Evolutionary conservation across 1,140 invertebrate species (phyloP).

Genomic region (Nephila pilipes): DNA sequence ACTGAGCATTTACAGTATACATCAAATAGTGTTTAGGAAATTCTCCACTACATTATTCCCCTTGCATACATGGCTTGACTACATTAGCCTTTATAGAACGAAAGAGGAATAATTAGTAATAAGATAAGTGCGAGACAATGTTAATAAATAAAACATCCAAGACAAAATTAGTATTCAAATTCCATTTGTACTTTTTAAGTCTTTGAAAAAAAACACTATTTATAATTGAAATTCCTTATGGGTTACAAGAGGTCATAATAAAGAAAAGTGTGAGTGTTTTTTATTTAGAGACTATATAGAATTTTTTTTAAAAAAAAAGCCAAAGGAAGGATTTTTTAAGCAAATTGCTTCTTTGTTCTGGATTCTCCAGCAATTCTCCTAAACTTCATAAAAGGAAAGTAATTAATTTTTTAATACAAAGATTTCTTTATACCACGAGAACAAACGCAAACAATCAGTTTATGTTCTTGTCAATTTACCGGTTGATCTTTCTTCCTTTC

Average conservation of each 20-base stretch:
- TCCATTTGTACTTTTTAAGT: neutral
- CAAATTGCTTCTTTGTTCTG: conserved; percentile 47
- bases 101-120: neutral
- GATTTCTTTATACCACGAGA: conserved; percentile 35
- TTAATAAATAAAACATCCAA: neutral
- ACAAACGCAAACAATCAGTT: conserved; percentile 10
- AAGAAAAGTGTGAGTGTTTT: neutral
- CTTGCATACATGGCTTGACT: neutral
- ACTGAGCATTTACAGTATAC: neutral
- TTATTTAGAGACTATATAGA: neutral
- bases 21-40: conserved; percentile 12
- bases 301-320: neutral
- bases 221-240: neutral
- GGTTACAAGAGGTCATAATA: neutral
- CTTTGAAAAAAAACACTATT: neutral
- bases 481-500: conserved; percentile 32
- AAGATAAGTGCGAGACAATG: neutral
- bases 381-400: conserved; percentile 21
- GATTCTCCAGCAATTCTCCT: neutral
- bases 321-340: neutral
- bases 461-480: conserved; percentile 53
- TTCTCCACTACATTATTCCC: neutral
- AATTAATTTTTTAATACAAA: conserved; percentile 33
- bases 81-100: neutral
- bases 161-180: neutral